Conservation (phyloP, 2,888 invertebrate genomes). For the Pollenia amentaria region DNA sequence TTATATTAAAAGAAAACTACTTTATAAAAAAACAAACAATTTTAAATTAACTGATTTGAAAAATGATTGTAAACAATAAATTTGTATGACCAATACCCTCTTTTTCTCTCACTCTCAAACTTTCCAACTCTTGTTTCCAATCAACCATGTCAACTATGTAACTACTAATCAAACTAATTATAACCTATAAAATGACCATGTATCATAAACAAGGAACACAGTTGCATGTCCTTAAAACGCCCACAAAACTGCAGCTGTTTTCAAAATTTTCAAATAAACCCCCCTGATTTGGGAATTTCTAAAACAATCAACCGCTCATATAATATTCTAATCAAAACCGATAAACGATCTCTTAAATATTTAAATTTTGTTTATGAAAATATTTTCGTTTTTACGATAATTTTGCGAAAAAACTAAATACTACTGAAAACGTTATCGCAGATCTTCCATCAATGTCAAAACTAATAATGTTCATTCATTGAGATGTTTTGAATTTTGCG, state of each 20-base stretch:
- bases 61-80: too few relatives aligned
- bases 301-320: slow-evolving; percentile 32
- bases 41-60: too few relatives aligned
- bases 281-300: slow-evolving; percentile 13
- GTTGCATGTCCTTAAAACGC: slow-evolving; percentile 59
- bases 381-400: slow-evolving; percentile 46
- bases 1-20: too few relatives aligned
- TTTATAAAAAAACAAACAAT: too few relatives aligned
- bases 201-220: slow-evolving; percentile 1
- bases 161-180: slow-evolving; percentile 52
- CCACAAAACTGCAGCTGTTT: slow-evolving; percentile 62
- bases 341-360: slow-evolving; percentile 71
- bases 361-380: slow-evolving; percentile 60
- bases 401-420: slow-evolving; percentile 42
- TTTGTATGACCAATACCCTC: too few relatives aligned
- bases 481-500: slow-evolving; percentile 12
- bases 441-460: slow-evolving; percentile 72
- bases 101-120: slow-evolving; percentile 27
- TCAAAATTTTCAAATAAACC: not conserved
- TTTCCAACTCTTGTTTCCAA: not conserved
- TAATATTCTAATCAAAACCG: slow-evolving; percentile 62
- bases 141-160: slow-evolving; percentile 30
- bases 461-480: slow-evolving; percentile 42
- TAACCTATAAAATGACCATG: slow-evolving; percentile 22
- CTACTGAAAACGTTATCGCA: slow-evolving; percentile 63